Evolutionary conservation across 1,140 invertebrate genomes (phyloP), one percentile per base, ranked within the genome.

Genomic region (Rhynchophorus ferrugineus): DNA sequence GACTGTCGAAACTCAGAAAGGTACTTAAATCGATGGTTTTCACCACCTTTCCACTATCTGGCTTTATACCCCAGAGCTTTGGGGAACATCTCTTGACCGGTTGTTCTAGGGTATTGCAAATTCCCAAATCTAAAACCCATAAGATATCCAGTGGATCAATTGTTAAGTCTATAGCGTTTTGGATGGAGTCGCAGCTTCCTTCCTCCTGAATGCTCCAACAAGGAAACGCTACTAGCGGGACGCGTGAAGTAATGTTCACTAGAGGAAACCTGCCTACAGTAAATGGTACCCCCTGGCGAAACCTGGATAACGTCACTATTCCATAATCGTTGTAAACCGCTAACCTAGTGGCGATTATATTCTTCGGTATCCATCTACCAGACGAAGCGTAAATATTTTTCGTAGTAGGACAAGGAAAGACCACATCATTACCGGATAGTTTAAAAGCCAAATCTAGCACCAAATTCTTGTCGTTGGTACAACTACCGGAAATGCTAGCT

Each of bases 81-180:
- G 83, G 80, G 8, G 73, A 68, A 53, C 80, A 82, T n/a, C 77
- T 73, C 6, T 76, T 73, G 1, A 80, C 72, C 0, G 82, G 81
- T 24, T 76, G 71, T 44, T 78, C 75, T 37, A 83, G 60, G 1
- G 79, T 82, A 53, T 85, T 80, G 1, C 81, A 75, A 24, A 83
- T 71, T 29, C 83, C 83, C 34, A 73, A 73, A 59, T 85, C 83
- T 38, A 86, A 68, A 1, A 78, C 73, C 83, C 84, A 86, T 1
- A 85, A 63, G n/a, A 80, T 74, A 51, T 78, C 78, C 61, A 78
- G 65, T 13, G 63, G 59, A 63, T 82, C 80, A 17, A 82, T 54
- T 29, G 67, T 70, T 2, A 82, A 61, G 60, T 83, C 81, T 2
- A 82, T 75, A 7, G 71, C 80, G 7, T 73, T 80, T 51, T 82